These are phyloP conservation scores for Laspeyria flexula DNA, from an alignment of 2,888 invertebrate species.

Conservation along the genomic window DNA sequence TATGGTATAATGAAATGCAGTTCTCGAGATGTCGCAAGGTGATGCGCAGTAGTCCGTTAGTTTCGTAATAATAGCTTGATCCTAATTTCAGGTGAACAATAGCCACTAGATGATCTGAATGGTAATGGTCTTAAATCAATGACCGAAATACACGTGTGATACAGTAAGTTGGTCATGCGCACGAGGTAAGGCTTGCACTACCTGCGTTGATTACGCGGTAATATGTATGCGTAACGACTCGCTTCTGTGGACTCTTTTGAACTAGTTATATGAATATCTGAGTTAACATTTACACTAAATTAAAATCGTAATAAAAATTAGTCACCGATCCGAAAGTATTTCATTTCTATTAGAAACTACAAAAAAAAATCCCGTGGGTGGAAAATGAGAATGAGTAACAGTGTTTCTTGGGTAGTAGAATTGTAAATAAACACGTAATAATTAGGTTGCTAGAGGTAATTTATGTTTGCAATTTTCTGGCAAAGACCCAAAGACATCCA, in stretches of 20 bases:
- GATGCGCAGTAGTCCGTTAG: slow-evolving; percentile 12
- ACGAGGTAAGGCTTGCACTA: slow-evolving; percentile 58
- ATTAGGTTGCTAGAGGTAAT: slow-evolving; percentile 52
- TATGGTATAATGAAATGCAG: not conserved
- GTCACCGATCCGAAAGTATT: not conserved
- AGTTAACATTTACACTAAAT: slow-evolving; percentile 5
- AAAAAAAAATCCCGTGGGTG: slow-evolving; percentile 4
- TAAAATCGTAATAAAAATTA: slow-evolving; percentile 1
- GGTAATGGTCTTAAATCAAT: slow-evolving; percentile 71
- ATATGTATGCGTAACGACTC: slow-evolving; percentile 61
- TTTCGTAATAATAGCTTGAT: slow-evolving; percentile 56
- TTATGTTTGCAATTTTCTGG: slow-evolving; percentile 56
- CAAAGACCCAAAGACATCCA: slow-evolving; percentile 54
- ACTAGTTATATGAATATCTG: slow-evolving; percentile 10
- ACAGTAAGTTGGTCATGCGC: slow-evolving; percentile 75
- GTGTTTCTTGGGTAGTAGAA: slow-evolving; percentile 9
- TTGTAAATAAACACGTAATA: slow-evolving; percentile 44
- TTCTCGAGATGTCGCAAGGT: slow-evolving; percentile 6
- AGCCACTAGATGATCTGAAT: slow-evolving; percentile 61
- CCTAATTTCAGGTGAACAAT: slow-evolving; percentile 57
- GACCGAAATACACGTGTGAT: slow-evolving; percentile 61
- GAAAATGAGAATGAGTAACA: slow-evolving; percentile 11
- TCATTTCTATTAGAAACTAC: slow-evolving; percentile 3
- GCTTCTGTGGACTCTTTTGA: slow-evolving; percentile 33
- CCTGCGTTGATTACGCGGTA: slow-evolving; percentile 53